These are phyloP conservation scores for Epinephelus malabaricus DNA, from an alignment of 2,797 vertebrate species.

Conservation along the genomic window DNA sequence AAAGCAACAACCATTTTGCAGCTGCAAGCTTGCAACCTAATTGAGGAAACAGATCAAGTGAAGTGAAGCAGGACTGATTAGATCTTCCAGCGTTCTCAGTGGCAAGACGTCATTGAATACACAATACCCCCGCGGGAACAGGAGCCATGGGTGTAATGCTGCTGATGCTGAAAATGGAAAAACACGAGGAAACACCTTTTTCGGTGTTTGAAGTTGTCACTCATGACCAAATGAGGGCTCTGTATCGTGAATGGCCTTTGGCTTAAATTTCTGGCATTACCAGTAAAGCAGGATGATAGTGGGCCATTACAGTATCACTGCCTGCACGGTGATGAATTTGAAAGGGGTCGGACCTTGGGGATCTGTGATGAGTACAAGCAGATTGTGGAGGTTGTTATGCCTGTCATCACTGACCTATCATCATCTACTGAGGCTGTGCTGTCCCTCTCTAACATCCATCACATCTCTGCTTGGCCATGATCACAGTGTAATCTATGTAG, in stretches of 20 bases:
- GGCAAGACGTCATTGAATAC: conserved; percentile 61
- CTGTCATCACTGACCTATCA: conserved; percentile 33
- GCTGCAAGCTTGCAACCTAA: conserved; percentile 68
- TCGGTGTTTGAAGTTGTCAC: conserved; percentile 33
- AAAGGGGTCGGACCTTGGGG: conserved; percentile 14
- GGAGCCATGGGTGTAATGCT: conserved; percentile 32
- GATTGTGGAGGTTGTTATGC: conserved; percentile 21
- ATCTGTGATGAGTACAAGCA: conserved; percentile 30
- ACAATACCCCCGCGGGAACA: conserved; percentile 50
- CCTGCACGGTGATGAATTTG: conserved; percentile 13
- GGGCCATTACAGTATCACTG: conserved; percentile 6
- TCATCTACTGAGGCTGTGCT: conserved; percentile 14
- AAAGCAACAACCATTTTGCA: conserved; percentile 61
- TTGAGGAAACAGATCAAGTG: conserved; percentile 71
- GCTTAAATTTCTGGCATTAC: conserved; percentile 12
- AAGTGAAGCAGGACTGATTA: conserved; percentile 77
- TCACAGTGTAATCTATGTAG: background rate
- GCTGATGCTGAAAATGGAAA: conserved; percentile 45
- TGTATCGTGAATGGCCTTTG: conserved; percentile 1
- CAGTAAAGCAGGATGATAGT: background rate
- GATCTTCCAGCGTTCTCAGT: conserved; percentile 65
- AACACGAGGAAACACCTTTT: conserved; percentile 51
- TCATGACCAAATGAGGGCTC: conserved; percentile 27
- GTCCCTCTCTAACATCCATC: conserved; percentile 15
- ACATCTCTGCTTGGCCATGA: conserved; percentile 2